Evolutionary conservation across 2,888 invertebrate species (phyloP), one percentile per base, ranked within the genome.

Genomic region (Scaeva pyrastri): DNA sequence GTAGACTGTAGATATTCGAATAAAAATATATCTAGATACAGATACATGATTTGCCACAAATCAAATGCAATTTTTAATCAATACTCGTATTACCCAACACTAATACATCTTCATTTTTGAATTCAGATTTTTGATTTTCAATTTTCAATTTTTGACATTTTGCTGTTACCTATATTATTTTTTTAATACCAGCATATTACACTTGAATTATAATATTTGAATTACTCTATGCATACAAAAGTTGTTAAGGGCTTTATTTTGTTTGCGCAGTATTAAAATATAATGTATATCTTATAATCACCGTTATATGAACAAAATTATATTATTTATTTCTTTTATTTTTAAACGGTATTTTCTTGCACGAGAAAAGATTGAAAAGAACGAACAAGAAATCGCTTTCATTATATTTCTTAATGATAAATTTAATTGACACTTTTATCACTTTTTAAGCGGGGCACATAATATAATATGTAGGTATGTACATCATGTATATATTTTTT

Each of bases 381-480:
- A 58, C 48, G 2, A 14, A 23, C 6, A 23, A 14, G 21, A 48
- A 50, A 50, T 50, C 19, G 50, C 21, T 50, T 21, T 21, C 2
- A 60, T 48, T 14, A 36, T n/a, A 70, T 73, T 70, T 56, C 31
- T 79, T 58, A 21, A 64, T n/a, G 14, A 50, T 11, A 36, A 21
- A 66, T 56, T 76, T 39, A 21, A 66, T 58, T 66, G 72, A 76
- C 71, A 76, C 75, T 82, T 73, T 70, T 45, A 73, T 68, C 68
- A 77, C 72, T 60, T 72, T 43, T 72, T 68, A 43, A 12, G 19
- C 41, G 50, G 41, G 21, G 52, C 76, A 76, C 64, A 76, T 43
- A 21, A 12, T 21, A 50, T 50, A 50, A 23, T 5, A 23, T 12
- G 39, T 11, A 39, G 8, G 39, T 39, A 10, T 10, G 39, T 2